Evolutionary conservation across 2,113 vertebrate genomes (phyloP), one percentile per base, ranked within the genome.

Genomic region (Bos javanicus): DNA sequence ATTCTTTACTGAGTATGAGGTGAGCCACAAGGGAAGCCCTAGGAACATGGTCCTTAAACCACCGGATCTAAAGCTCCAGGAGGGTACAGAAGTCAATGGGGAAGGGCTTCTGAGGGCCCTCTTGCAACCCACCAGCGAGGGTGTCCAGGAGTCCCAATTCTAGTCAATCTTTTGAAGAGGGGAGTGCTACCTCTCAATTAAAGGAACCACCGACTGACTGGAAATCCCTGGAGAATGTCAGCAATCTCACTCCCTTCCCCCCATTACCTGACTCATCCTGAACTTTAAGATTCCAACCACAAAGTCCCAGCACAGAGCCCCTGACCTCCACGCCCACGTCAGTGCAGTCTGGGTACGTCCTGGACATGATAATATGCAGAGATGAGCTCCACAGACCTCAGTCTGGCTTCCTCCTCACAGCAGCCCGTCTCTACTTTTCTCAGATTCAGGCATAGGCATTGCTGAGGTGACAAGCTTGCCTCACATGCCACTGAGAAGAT

Each of bases 341-440:
- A n/a, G 2, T 1, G 52, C 36, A 23, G 33, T 6, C 5, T 26
- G 71, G n/a, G 39, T 25, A 0, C 7, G 10, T 5, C 8, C 5
- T 7, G 25, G n/a, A 9, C 43, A 67, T 50, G 3, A 2, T 2
- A 2, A 19, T 0, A 3, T 1, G 8, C 30, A 23, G 9, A 67
- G 91, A 28, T 14, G 1, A 12, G 46, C 30, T 50, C 46, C 25
- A 13, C 43, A 13, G 3, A 19, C 28, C 80, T 39, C n/a, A 4
- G 67, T 52, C 89, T 13, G 52, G 57, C 71, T 8, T 25, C 9
- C 46, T 43, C 59, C 56, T 89, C 67, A 8, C 12, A 10, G 83
- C 28, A 36, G 52, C 28, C 50, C 3, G 23, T 17, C 84, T 36
- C 17, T 0, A 0, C 25, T 50, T 12, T 25, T n/a, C 36, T 78